Percentiles rank a stretch among this genome's conserved stretches.
Evolutionary conservation across 1,140 invertebrate species (phyloP).

Genomic region (Ceratosolen fusciceps): DNA sequence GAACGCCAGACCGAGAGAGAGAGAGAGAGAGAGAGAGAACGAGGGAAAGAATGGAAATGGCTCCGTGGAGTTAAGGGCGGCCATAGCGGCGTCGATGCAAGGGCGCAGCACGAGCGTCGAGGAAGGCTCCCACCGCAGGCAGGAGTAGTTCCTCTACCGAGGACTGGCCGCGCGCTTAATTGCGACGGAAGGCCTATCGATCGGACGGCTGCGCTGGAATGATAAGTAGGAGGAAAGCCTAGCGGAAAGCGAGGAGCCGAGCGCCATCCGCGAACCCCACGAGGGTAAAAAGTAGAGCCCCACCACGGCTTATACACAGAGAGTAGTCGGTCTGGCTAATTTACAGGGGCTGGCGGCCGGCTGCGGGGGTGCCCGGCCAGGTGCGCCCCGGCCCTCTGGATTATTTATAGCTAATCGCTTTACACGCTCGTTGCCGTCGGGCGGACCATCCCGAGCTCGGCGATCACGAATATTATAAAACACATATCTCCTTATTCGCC

Average conservation of each 20-base stretch:
- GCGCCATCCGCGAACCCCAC: not conserved
- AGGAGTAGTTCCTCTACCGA: not conserved
- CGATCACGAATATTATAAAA: not conserved
- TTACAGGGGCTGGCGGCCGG: conserved; percentile 1
- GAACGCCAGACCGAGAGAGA: too few relatives aligned
- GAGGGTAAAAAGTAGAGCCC: not conserved
- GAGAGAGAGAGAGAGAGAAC: too few relatives aligned
- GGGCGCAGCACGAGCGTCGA: not conserved
- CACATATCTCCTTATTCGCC: too few relatives aligned
- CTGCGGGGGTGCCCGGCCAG: not conserved
- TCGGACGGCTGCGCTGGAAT: not conserved
- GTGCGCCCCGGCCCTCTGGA: conserved; percentile 49
- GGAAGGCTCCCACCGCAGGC: not conserved
- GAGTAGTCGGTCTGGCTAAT: not conserved
- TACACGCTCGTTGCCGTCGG: conserved; percentile 66
- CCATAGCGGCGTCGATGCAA: not conserved
- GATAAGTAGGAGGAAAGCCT: not conserved
- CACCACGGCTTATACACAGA: too few relatives aligned
- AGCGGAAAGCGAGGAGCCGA: not conserved
- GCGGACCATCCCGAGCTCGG: conserved; percentile 64
- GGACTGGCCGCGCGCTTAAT: not conserved
- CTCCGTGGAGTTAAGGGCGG: not conserved
- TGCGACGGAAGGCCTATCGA: not conserved
- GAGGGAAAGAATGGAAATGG: not conserved
- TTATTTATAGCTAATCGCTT: conserved; percentile 71